Evolutionary conservation across 2,888 invertebrate genomes (phyloP).

Genomic region (Nebria brevicollis): DNA sequence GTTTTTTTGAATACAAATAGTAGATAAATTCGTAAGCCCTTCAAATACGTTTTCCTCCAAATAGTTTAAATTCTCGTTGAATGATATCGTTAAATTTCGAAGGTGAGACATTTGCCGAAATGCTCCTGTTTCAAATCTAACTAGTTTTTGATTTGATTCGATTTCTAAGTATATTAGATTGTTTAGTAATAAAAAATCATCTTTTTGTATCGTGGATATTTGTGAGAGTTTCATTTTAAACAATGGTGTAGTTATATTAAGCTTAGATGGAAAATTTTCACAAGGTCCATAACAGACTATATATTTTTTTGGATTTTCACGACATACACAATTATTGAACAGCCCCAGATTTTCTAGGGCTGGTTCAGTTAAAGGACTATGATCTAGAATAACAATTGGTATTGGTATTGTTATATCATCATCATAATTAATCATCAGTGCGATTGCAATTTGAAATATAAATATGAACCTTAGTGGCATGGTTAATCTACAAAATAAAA

Average conservation of each 20-base stretch:
- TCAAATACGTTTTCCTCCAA: conserved; percentile 65
- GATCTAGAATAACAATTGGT: conserved; percentile 28
- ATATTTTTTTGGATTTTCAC: conserved; percentile 60
- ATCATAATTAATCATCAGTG: conserved; percentile 20
- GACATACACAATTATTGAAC: conserved; percentile 66
- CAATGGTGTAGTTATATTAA: conserved; percentile 60
- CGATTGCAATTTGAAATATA: not conserved
- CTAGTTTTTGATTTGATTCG: conserved; percentile 68
- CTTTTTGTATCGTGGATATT: conserved; percentile 62
- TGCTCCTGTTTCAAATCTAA: conserved; percentile 63
- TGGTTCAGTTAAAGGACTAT: conserved; percentile 29
- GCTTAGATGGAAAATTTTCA: conserved; percentile 64
- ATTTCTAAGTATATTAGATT: conserved; percentile 64
- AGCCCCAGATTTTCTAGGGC: not conserved
- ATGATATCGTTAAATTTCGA: conserved; percentile 67
- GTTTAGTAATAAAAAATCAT: conserved; percentile 62
- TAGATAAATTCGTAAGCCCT: conserved; percentile 65
- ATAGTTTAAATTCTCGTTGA: conserved; percentile 64
- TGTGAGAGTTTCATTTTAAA: conserved; percentile 66
- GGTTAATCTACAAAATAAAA: not conserved
- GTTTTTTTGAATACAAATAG: conserved; percentile 67
- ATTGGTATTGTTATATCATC: conserved; percentile 29
- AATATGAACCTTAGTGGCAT: not conserved
- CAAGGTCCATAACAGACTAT: conserved; percentile 69
- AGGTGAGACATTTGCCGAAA: conserved; percentile 65